Conservation (phyloP, 2,113 vertebrate species). For the Furnarius figulus region DNA sequence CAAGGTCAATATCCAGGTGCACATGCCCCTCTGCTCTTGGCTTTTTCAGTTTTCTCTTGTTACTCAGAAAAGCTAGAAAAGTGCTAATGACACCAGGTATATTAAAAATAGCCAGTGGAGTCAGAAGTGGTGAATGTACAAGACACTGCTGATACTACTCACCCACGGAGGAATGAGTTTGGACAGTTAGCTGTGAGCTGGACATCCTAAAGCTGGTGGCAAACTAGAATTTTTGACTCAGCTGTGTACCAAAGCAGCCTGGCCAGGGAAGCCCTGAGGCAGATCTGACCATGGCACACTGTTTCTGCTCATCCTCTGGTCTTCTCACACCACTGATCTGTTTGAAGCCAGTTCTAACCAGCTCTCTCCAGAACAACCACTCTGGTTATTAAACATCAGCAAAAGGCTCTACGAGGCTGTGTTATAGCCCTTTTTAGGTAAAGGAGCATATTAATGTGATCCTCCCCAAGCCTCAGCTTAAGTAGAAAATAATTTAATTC, state of each 20-base stretch:
- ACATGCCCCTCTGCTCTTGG: neutral
- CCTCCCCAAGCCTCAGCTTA: neutral
- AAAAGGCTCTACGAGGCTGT: neutral
- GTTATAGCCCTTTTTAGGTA: constrained; percentile 10
- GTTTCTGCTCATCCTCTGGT: neutral
- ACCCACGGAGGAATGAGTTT: neutral
- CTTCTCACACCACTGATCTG: neutral
- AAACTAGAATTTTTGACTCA: neutral
- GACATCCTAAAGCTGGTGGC: neutral
- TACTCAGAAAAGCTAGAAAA: neutral
- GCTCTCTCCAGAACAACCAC: neutral
- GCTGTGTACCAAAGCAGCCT: neutral
- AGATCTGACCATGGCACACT: neutral
- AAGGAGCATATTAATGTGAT: constrained; percentile 21
- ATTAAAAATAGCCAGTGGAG: neutral
- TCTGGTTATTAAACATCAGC: neutral
- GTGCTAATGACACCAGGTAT: neutral
- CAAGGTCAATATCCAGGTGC: neutral
- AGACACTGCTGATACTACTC: neutral
- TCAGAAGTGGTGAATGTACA: neutral
- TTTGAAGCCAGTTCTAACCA: neutral
- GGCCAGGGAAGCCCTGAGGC: neutral
- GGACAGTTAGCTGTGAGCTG: neutral
- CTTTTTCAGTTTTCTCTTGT: neutral
- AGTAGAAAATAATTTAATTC: constrained; percentile 52